These are phyloP conservation scores for Corapipo altera DNA, from an alignment of 2,113 vertebrate species.

Conservation along the genomic window DNA sequence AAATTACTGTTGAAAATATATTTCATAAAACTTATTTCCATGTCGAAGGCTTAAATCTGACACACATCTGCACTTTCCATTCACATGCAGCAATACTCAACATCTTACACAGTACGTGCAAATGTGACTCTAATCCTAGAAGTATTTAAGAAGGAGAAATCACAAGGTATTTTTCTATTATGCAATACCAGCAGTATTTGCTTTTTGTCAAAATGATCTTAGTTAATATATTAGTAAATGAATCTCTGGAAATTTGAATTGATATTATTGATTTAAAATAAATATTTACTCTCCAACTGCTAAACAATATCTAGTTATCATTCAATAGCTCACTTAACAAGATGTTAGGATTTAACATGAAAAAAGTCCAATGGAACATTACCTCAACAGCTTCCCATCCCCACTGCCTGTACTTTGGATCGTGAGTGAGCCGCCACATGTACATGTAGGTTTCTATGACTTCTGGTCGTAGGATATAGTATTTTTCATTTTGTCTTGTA, in stretches of 20 bases:
- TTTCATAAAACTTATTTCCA: neutral
- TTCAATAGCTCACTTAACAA: neutral
- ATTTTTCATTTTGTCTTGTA: slow-evolving; percentile 97
- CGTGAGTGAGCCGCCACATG: slow-evolving; percentile 97
- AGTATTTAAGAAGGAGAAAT: neutral
- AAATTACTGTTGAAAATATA: neutral
- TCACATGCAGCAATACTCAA: neutral
- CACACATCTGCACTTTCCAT: neutral
- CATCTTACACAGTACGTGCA: neutral
- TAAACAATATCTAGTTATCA: neutral
- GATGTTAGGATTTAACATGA: neutral
- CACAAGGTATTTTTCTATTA: neutral
- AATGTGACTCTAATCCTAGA: neutral
- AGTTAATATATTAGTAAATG: neutral
- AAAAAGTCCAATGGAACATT: neutral
- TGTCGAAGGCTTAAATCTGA: neutral
- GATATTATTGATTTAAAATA: neutral
- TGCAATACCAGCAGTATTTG: neutral
- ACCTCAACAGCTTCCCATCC: slow-evolving; percentile 99
- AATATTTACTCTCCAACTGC: neutral
- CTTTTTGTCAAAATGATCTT: neutral
- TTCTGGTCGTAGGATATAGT: slow-evolving; percentile 96
- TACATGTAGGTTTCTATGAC: slow-evolving; percentile 99
- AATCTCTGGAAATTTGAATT: neutral
- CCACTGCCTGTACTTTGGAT: slow-evolving; percentile 96